Base-by-base conservation (phyloP, 2,888 invertebrate species). In the Syrista parreyssii region DNA sequence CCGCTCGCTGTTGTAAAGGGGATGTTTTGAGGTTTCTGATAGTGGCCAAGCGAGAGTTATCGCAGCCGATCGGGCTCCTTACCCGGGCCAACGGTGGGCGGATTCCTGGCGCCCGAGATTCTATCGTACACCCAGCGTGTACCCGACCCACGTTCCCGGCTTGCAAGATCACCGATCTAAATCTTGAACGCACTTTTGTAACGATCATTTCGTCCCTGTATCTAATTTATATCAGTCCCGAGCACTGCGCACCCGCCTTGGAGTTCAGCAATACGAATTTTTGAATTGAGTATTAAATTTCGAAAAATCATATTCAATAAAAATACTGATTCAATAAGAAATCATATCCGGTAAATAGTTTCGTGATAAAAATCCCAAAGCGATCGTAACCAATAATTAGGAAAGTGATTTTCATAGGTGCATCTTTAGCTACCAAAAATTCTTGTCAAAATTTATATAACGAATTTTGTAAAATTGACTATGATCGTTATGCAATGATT, bases 21-120 rank as follows among this genome's bases (percentile, higher is more conserved):
- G 69, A 69, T 69, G 69, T 69, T 69, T 69, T 69, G 69, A 69
- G 69, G 69, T 69, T 69, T 30, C 69, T 69, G 30, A 69, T 69
- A 69, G 69, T 30, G 31, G 69, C 31, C 69, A 12, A 69, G 79
- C 76, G 80, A 80, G 79, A 82, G 82, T 84, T 84, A 81, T 80
- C 82, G 79, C 79, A 55, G 34, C 79, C 74, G 82, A 83, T 82
- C 80, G 80, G 79, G 77, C 79, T 36, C 33, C n/a, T 75, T 75
- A 35, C 69, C 69, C 69, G 78, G 79, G 36, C 74, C 80, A 79
- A 73, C 81, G 79, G 83, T 85, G 83, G 85, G 85, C 84, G 85
- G 85, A 84, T 84, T 82, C 82, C 82, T 83, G 85, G 85, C 84
- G 84, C 84, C 85, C 81, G 83, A 84, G 85, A 84, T 85, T 84